Percentiles rank a stretch among this genome's conserved stretches.
Evolutionary conservation across 2,888 invertebrate species (phyloP).

Genomic region (Amphipyra berbera): DNA sequence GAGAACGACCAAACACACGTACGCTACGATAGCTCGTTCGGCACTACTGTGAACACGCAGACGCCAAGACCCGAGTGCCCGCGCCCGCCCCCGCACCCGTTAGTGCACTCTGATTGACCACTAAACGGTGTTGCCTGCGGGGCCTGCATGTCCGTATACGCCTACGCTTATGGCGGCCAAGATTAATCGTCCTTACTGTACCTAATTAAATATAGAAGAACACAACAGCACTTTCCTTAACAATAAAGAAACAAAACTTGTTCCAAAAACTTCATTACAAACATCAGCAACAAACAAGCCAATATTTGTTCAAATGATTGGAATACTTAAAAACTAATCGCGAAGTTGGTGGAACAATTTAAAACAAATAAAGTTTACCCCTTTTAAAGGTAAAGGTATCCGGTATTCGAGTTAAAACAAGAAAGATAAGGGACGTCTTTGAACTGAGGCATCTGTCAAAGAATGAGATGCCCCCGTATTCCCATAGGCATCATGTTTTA

Average conservation of each 20-base stretch:
- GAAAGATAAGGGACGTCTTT: conserved; percentile 4
- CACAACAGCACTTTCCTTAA: background rate
- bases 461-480: background rate
- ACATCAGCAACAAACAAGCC: conserved; percentile 2
- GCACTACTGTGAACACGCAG: too few relatives aligned
- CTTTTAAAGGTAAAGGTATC: conserved; percentile 17
- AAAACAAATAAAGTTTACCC: conserved; percentile 25
- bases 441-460: background rate
- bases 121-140: too few relatives aligned
- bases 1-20: too few relatives aligned
- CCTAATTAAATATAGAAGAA: too few relatives aligned
- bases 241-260: background rate
- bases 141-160: too few relatives aligned
- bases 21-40: too few relatives aligned
- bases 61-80: too few relatives aligned
- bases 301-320: conserved; percentile 39
- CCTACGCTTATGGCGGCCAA: too few relatives aligned
- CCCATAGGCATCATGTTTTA: too few relatives aligned
- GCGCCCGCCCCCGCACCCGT: too few relatives aligned
- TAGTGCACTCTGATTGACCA: too few relatives aligned
- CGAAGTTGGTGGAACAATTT: conserved; percentile 14
- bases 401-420: conserved; percentile 13
- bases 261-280: conserved; percentile 2
- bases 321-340: conserved; percentile 42
- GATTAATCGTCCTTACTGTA: too few relatives aligned